Evolutionary conservation across 2,888 invertebrate genomes (phyloP), one percentile per base, ranked within the genome.

Genomic region (Sinopyrophorus schimmeli): DNA sequence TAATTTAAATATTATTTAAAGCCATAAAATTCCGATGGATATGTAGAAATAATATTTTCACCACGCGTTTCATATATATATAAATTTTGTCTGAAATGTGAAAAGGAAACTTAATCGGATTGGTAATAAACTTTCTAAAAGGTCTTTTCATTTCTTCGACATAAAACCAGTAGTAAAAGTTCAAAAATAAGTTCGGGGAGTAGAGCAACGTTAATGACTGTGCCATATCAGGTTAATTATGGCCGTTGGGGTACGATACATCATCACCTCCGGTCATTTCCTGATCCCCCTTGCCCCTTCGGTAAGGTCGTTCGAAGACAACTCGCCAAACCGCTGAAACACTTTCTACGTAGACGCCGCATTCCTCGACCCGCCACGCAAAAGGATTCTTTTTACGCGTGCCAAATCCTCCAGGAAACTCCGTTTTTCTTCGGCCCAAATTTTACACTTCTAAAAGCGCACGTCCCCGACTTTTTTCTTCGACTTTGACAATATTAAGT

Each of bases 201-300:
- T 47, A 32, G 42, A 35, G 42, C 49, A 51, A 46, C 54, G 44
- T 49, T 59, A 59, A 61, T 58, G 58, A 58, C 49, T 49, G 54
- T 42, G 54, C 57, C 57, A 59, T 58, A 60, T 47, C 58, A 57
- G 58, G 62, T 60, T 63, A 63, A 63, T 61, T 61, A 63, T 51
- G 42, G 60, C 60, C 61, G 55, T 57, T 53, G 56, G 59, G 60
- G 60, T 40, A 42, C 57, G 48, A 61, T 61, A 60, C 55, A 63
- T 63, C 61, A 63, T 62, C 58, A 58, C 63, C 56, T 57, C 37
- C 57, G 57, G 55, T 55, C 49, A 58, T 51, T 60, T 60, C 59
- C 57, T 58, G 58, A 51, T 60, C 52, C 60, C 53, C 51, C 52
- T 51, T 11, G 51, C 47, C 43, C 35, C 51, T 51, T 27, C 49